A percentile compares a stretch with the other conserved stretches of the same genome.
Conservation (phyloP, 2,888 invertebrate species). For the Leptopterna dolabrata region DNA sequence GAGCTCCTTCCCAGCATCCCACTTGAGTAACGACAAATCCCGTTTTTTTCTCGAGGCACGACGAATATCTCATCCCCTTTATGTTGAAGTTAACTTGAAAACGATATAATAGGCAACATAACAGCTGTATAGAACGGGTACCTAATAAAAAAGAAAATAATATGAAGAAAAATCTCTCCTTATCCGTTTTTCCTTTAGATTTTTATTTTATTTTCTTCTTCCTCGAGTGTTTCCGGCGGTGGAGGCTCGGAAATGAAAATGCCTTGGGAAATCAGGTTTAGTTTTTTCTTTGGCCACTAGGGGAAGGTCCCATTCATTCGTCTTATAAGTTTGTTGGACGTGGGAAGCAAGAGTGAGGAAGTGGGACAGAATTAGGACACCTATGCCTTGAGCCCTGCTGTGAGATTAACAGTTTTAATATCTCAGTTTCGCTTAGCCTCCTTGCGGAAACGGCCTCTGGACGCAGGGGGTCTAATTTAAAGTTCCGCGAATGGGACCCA, state of each 20-base stretch:
- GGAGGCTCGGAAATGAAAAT: neutral
- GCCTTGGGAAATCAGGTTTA: neutral
- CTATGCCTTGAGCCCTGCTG: neutral
- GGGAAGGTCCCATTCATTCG: neutral
- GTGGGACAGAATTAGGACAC: neutral
- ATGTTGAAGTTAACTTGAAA: neutral
- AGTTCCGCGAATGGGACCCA: neutral
- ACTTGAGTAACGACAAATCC: too few species aligned
- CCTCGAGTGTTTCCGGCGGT: neutral
- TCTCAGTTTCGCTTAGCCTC: neutral
- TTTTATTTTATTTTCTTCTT: neutral
- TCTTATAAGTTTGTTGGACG: neutral
- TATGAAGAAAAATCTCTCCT: neutral
- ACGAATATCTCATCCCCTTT: neutral
- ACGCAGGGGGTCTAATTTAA: neutral
- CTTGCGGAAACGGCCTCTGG: neutral
- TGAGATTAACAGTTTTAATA: slow-evolving; percentile 1
- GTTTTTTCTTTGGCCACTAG: neutral
- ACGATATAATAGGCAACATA: neutral
- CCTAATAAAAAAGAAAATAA: neutral
- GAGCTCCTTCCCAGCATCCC: too few species aligned
- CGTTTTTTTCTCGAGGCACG: too few species aligned
- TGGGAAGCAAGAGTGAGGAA: neutral
- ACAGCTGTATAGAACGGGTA: too few species aligned
- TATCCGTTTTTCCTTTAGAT: neutral